phyloP scores from a whole-genome alignment of 1,140 invertebrate species.

The Micrasema minimum region DNA sequence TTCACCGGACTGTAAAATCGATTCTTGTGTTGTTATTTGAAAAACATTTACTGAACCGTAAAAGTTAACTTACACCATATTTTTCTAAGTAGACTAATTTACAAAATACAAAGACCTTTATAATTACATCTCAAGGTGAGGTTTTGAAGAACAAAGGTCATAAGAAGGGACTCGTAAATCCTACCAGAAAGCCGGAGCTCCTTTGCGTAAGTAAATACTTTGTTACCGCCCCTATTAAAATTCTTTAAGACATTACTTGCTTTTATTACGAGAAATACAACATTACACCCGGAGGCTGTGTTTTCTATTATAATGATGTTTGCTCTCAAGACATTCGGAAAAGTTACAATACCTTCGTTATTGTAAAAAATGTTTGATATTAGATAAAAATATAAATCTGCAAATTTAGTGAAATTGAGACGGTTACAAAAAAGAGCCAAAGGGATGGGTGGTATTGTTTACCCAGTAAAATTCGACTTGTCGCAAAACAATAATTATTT shows the following conservation, averaged over 20 bases:
- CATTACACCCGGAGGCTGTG: conserved; percentile 17
- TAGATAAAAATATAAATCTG: not conserved
- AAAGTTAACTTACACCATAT: conserved; percentile 13
- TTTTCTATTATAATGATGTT: conserved; percentile 13
- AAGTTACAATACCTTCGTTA: not conserved
- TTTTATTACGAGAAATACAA: conserved; percentile 23
- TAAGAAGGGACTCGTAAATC: conserved; percentile 13
- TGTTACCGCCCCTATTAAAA: conserved; percentile 33
- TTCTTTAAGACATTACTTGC: conserved; percentile 29
- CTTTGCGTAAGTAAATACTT: conserved; percentile 36
- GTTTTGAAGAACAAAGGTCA: conserved; percentile 25
- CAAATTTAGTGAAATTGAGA: too few relatives aligned
- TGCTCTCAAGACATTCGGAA: conserved; percentile 12
- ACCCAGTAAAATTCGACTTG: too few relatives aligned
- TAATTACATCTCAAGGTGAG: too few relatives aligned
- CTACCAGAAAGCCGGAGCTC: not conserved
- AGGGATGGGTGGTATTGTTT: too few relatives aligned
- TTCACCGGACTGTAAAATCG: not conserved
- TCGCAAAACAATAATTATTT: too few relatives aligned
- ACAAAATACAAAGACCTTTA: too few relatives aligned
- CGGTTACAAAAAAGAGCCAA: too few relatives aligned
- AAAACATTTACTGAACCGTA: not conserved
- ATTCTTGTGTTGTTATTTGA: too few relatives aligned
- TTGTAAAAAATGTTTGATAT: conserved; percentile 1
- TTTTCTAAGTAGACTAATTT: too few relatives aligned